Conservation (phyloP, 1,140 invertebrate genomes). For the Zaprionus capensis region DNA sequence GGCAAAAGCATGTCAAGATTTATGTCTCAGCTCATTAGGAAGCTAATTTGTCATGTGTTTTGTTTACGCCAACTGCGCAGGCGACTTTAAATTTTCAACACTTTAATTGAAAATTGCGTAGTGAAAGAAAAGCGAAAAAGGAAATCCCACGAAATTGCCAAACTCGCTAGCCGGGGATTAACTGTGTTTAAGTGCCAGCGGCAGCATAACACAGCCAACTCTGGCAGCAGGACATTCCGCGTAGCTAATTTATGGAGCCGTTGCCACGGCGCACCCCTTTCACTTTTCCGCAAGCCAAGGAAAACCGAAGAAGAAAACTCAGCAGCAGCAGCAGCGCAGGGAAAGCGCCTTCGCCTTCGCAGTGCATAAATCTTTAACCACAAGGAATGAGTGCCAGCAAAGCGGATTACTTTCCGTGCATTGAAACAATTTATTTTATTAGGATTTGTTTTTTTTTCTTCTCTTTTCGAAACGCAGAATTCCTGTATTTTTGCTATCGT, state of each 20-base stretch:
- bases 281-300: constrained; percentile 50
- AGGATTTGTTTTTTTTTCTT: constrained; percentile 28
- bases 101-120: constrained; percentile 71
- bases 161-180: constrained; percentile 72
- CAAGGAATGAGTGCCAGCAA: constrained; percentile 69
- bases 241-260: constrained; percentile 70
- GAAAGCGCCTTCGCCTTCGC: constrained; percentile 63
- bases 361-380: constrained; percentile 79
- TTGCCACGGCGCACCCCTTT: constrained; percentile 63
- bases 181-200: constrained; percentile 70
- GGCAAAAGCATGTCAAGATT: constrained; percentile 69
- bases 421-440: constrained; percentile 82
- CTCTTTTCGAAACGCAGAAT: constrained; percentile 15
- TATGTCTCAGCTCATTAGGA: constrained; percentile 79
- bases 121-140: not conserved
- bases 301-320: constrained; percentile 41
- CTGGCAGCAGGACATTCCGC: constrained; percentile 53
- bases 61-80: constrained; percentile 14
- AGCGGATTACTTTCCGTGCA: constrained; percentile 77
- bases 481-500: constrained; percentile 10
- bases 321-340: constrained; percentile 1
- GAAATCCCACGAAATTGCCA: constrained; percentile 48
- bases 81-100: constrained; percentile 75
- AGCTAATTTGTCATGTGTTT: constrained; percentile 80
- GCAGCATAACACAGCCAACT: constrained; percentile 19